phyloP scores from a whole-genome alignment of 2,113 vertebrate species.

The Phyllopteryx taeniolatus region DNA sequence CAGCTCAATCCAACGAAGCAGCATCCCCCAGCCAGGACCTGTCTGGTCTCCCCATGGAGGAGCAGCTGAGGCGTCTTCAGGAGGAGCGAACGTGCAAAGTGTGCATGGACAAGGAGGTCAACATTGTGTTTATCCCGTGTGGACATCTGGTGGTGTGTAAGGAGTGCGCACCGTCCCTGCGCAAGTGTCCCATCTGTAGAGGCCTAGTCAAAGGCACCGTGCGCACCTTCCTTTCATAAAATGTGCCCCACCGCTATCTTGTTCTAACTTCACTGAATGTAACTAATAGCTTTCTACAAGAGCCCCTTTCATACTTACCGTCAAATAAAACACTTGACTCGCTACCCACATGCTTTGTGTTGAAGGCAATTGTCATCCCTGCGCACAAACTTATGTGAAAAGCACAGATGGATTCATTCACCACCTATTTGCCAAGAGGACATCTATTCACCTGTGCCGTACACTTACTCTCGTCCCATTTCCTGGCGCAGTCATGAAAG shows the following conservation, averaged over 20 bases:
- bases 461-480: no score
- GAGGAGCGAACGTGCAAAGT: conserved; percentile 88
- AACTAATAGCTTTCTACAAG: conserved; percentile 14
- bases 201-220: conserved; percentile 78
- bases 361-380: no score
- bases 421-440: no score
- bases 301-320: not conserved
- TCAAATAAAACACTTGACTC: no score
- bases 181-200: conserved; percentile 88
- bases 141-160: conserved; percentile 87
- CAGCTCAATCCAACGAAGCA: conserved; percentile 91
- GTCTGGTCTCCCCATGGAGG: conserved; percentile 88
- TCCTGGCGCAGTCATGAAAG: no score
- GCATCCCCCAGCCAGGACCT: conserved; percentile 88
- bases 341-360: no score
- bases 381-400: no score
- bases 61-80: conserved; percentile 78
- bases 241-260: not conserved
- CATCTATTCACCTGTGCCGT: no score
- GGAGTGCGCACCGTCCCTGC: conserved; percentile 80
- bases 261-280: conserved; percentile 30
- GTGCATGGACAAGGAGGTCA: conserved; percentile 86
- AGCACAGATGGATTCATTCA: no score
- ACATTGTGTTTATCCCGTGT: conserved; percentile 87
- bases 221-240: conserved; percentile 72